phyloP scores from a whole-genome alignment of 2,888 invertebrate genomes.

The Andrena praecox region DNA sequence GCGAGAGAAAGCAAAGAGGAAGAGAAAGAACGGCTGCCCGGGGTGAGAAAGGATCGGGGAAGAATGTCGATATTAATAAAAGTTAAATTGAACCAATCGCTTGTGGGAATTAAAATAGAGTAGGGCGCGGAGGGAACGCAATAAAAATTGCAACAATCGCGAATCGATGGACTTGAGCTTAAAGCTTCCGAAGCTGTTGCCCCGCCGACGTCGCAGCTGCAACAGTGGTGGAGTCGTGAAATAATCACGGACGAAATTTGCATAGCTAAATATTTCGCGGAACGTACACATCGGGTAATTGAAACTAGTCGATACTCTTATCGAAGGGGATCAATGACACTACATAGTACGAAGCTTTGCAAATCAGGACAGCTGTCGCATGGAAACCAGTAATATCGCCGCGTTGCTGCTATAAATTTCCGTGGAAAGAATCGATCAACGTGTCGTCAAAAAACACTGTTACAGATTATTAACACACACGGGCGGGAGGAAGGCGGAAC shows the following conservation, averaged over 20 bases:
- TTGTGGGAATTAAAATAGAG: constrained; percentile 77
- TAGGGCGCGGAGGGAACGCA: constrained; percentile 44
- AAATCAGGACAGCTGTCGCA: constrained; percentile 1
- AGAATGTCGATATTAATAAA: constrained; percentile 83
- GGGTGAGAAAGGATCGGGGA: constrained; percentile 74
- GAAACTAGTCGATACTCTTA: neutral
- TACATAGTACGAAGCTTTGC: neutral
- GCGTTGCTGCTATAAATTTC: constrained; percentile 1
- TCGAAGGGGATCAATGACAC: neutral
- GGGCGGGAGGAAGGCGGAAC: neutral
- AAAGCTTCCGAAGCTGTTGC: constrained; percentile 47
- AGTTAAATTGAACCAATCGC: constrained; percentile 81
- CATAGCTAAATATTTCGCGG: constrained; percentile 2
- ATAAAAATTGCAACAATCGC: constrained; percentile 63
- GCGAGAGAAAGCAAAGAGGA: constrained; percentile 18
- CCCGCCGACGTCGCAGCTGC: neutral
- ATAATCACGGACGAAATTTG: constrained; percentile 22
- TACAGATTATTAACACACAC: constrained; percentile 15
- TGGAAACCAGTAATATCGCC: neutral
- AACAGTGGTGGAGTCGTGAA: constrained; percentile 26
- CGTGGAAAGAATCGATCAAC: neutral
- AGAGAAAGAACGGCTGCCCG: constrained; percentile 66
- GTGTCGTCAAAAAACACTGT: neutral
- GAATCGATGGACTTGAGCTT: constrained; percentile 46
- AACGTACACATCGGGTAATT: neutral